Evolutionary conservation across 2,888 invertebrate species (phyloP).

Genomic region (Himalopsyche kuldschensis): DNA sequence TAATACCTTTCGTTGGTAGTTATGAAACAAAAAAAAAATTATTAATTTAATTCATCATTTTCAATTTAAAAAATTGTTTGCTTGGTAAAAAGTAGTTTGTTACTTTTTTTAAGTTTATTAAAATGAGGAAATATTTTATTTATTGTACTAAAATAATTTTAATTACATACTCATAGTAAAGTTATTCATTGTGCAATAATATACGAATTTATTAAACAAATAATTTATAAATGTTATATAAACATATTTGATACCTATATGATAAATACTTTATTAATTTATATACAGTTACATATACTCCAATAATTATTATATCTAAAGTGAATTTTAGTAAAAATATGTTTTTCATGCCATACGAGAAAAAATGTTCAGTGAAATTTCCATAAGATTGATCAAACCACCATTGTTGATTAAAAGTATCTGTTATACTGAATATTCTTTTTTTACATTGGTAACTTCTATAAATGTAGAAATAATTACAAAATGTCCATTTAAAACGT

Average conservation of each 20-base stretch:
- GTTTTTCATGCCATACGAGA: neutral
- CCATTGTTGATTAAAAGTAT: no score
- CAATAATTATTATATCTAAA: conserved; percentile 7
- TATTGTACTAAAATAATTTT: neutral
- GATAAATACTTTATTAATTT: neutral
- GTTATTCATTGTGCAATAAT: conserved; percentile 30
- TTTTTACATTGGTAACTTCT: neutral
- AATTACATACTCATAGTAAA: neutral
- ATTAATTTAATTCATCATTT: neutral
- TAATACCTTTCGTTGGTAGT: no score
- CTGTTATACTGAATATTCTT: neutral
- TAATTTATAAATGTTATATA: conserved; percentile 21
- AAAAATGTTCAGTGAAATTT: no score
- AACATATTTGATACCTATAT: conserved; percentile 4
- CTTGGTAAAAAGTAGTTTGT: neutral
- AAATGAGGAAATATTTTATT: neutral
- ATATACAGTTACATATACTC: conserved; percentile 2
- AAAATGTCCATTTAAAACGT: neutral
- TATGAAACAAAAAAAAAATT: neutral
- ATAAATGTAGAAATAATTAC: neutral
- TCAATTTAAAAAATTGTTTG: neutral
- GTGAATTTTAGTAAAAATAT: neutral
- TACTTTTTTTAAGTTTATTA: neutral
- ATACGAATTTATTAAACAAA: conserved; percentile 30
- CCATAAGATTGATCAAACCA: no score